phyloP scores from a whole-genome alignment of 2,888 invertebrate species.

The Tanypteryx hageni region DNA sequence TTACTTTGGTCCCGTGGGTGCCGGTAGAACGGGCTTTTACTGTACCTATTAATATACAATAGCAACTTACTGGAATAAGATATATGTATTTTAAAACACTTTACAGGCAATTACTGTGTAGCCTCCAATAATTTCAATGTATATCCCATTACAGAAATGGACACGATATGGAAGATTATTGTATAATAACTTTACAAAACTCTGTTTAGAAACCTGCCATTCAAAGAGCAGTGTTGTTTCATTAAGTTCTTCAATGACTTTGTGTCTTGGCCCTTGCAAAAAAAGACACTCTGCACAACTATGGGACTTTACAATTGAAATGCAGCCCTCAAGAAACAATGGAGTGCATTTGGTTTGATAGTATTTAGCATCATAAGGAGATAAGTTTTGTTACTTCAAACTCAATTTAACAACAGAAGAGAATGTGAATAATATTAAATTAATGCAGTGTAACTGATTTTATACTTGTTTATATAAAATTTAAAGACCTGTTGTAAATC shows the following conservation, averaged over 20 bases:
- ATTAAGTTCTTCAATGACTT: background rate
- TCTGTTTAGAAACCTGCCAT: slow-evolving; percentile 42
- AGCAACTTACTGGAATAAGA: background rate
- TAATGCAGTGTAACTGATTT: too few species aligned
- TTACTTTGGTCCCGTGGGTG: too few species aligned
- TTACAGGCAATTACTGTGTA: background rate
- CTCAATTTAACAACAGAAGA: too few species aligned
- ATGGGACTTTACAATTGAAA: slow-evolving; percentile 41
- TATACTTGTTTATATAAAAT: too few species aligned
- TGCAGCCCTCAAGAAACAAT: slow-evolving; percentile 24
- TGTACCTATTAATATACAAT: too few species aligned
- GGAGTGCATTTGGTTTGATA: background rate
- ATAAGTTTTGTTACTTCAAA: too few species aligned
- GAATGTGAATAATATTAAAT: too few species aligned
- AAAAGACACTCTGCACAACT: slow-evolving; percentile 36
- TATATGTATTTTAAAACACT: background rate
- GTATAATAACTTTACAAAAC: background rate
- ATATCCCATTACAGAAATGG: slow-evolving; percentile 38
- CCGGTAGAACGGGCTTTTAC: too few species aligned
- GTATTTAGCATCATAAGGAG: too few species aligned
- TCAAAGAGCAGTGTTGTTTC: background rate
- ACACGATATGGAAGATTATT: slow-evolving; percentile 42
- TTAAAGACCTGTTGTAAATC: too few species aligned
- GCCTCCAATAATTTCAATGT: background rate
- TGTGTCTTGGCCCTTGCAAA: slow-evolving; percentile 23